Base-by-base conservation (phyloP, 1,140 invertebrate species). In the Drosophila chauvacae region DNA sequence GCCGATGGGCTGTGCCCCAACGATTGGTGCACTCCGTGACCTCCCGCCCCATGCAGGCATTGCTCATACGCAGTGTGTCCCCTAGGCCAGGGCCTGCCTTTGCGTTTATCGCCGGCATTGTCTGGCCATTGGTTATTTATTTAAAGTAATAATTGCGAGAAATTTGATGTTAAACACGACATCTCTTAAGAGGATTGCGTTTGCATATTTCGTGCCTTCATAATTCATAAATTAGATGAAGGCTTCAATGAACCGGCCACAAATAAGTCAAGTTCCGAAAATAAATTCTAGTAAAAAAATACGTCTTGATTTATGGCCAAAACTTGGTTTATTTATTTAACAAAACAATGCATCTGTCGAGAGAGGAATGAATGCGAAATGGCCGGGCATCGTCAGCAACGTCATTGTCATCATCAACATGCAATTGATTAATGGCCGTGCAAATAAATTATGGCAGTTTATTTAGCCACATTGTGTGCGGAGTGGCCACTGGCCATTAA, bases 381-480 rank as follows among this genome's bases (percentile, higher is more conserved):
- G 73, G 48, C 68, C 41, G 28, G 44, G 26, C 37, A 68, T 42
- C 37, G 73, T 42, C 68, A 68, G 68, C 64, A 57, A 35, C 69
- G 53, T 71, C 61, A 41, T 83, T 79, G 62, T 66, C 61, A 64
- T 80, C 72, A 70, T 81, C 70, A 28, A 72, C 70, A 72, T 77
- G 73, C 66, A 70, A 73, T 84, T 84, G 81, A 84, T 84, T 77
- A 85, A 84, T 84, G 57, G 59, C 35, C 47, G 18, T 56, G 51
- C 75, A 70, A 65, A 85, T 81, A 84, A 84, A 85, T 85, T 69
- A 84, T 85, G 68, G 39, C 77, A 81, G 65, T 83, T 83, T 78
- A 80, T 83, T 82, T 82, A 59, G 80, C 69, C 80, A 69, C 61
- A 69, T 28, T 23, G 35, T 39, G 62, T 23, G 37, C 44, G 42